Base-by-base conservation (phyloP, 2,797 vertebrate genomes). In the Triplophysa bombifrons region DNA sequence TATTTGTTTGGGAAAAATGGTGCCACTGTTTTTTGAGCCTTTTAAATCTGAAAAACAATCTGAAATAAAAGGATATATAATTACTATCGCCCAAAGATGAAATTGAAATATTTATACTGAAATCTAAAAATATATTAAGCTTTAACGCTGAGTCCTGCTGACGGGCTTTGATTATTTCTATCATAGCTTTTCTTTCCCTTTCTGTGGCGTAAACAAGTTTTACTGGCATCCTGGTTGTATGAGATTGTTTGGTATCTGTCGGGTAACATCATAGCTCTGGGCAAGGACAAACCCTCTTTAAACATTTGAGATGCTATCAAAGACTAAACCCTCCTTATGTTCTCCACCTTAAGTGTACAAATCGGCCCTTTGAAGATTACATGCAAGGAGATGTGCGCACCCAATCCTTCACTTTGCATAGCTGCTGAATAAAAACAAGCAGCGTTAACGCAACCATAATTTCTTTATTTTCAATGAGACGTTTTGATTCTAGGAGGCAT, bases 271-370 rank as follows among this genome's bases (percentile, higher is more conserved):
- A 55, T 30, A 55, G 61, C 14, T 75, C 70, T 65, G 72, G 76
- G 53, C n/a, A 22, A 58, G 67, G 60, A 71, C 56, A 64, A 78
- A 44, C 56, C 22, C 67, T 81, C 50, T 81, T 30, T 66, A 58
- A 55, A 76, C 50, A 12, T 20, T 22, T 53, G 50, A 72, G 80
- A 80, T 68, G 14, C 56, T 82, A 84, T 82, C 80, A 34, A 72
- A 14, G 7, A 17, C n/a, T 68, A 80, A 73, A 76, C 25, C 76
- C 25, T 80, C 67, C 68, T 80, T 82, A 84, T 84, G 76, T 50
- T 51, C 60, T 17, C 48, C 58, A 75, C 69, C 72, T 76, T 82
- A 82, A 82, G 76, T 76, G 68, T 30, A 53, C 34, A 80, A 72
- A 80, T 67, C 77, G 65, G 68, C 65, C 76, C 71, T 64, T 20